A percentile compares a stretch with the other conserved stretches of the same genome.
These are phyloP conservation scores for Peromyscus californicus DNA, from an alignment of 2,113 vertebrate species.

Conservation along the genomic window DNA sequence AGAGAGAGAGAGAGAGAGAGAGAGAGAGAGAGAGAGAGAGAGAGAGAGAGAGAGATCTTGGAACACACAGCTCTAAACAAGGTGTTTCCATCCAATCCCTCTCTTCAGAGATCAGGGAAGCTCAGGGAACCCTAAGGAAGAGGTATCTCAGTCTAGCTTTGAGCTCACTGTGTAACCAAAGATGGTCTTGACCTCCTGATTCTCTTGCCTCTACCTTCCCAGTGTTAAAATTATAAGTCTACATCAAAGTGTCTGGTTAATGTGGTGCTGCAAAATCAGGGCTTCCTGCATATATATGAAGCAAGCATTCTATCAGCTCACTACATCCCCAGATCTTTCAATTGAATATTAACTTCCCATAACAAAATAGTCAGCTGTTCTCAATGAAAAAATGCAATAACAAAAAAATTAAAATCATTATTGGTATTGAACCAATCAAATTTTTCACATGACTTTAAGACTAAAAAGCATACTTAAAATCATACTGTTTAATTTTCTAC, in stretches of 20 bases:
- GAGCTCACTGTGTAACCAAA: not conserved
- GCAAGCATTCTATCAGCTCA: not conserved
- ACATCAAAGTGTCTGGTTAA: not conserved
- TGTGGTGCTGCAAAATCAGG: not conserved
- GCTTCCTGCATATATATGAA: not conserved
- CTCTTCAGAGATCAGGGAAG: not conserved
- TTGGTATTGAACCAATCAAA: not conserved
- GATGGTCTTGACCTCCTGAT: not conserved
- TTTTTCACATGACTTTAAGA: not conserved
- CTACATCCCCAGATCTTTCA: not conserved
- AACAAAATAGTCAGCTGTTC: conserved; percentile 4
- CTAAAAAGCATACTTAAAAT: not conserved
- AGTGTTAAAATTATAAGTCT: not conserved
- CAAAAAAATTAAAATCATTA: not conserved
- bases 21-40: not conserved
- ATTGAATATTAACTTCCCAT: not conserved
- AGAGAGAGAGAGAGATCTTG: not conserved
- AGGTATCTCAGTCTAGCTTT: not conserved
- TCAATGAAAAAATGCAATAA: not conserved
- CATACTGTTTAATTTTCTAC: not conserved
- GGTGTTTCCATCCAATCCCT: not conserved
- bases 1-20: too few relatives aligned
- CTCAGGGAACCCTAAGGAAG: not conserved
- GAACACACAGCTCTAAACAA: not conserved
- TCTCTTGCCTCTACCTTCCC: not conserved